phyloP scores from a whole-genome alignment of 1,140 invertebrate genomes.

The Halesus radiatus region DNA sequence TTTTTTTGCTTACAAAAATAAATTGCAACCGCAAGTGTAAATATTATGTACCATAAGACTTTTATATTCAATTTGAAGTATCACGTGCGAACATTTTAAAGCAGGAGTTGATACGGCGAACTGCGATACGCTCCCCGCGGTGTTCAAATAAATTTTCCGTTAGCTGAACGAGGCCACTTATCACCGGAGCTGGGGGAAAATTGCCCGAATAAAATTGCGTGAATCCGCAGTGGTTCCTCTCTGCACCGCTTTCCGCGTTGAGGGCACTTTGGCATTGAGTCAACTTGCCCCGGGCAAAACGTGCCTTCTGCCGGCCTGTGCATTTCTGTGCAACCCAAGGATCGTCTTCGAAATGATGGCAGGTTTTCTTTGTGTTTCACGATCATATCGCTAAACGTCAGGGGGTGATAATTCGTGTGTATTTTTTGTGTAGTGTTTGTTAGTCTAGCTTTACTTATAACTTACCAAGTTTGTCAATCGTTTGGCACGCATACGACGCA shows the following conservation, averaged over 20 bases:
- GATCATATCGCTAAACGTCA: too few relatives aligned
- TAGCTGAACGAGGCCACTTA: constrained; percentile 34
- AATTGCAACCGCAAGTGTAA: too few relatives aligned
- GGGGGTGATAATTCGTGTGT: too few relatives aligned
- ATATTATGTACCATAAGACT: too few relatives aligned
- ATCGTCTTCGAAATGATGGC: neutral
- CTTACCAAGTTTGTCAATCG: too few relatives aligned
- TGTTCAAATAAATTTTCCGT: constrained; percentile 30
- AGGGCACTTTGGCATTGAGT: constrained; percentile 47
- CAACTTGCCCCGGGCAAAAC: constrained; percentile 21
- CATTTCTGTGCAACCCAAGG: neutral
- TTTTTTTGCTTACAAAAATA: too few relatives aligned
- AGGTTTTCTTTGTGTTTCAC: too few relatives aligned
- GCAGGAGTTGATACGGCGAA: neutral
- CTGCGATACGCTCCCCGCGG: neutral
- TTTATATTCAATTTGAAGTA: too few relatives aligned
- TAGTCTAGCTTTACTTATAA: too few relatives aligned
- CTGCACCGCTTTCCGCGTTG: constrained; percentile 34
- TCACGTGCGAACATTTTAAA: too few relatives aligned
- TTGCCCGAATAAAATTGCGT: constrained; percentile 34
- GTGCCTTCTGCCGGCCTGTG: neutral
- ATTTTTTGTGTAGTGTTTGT: too few relatives aligned
- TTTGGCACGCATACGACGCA: too few relatives aligned
- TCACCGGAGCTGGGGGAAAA: constrained; percentile 1
- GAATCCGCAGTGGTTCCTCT: constrained; percentile 19